Evolutionary conservation across 2,888 invertebrate species (phyloP).

Genomic region (Cistogaster globosa): DNA sequence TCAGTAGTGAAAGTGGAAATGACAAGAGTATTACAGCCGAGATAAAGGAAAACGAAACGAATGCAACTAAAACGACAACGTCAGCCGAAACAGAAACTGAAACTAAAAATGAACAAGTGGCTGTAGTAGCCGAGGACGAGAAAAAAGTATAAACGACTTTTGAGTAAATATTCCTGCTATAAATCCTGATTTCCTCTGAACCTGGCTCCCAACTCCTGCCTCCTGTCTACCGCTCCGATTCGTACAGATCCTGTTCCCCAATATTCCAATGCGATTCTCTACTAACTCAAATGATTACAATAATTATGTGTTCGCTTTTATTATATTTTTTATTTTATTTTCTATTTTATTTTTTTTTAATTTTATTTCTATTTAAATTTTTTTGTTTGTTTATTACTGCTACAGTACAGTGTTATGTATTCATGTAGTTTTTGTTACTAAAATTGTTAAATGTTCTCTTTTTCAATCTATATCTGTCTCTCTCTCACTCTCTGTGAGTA

Average conservation of each 20-base stretch:
- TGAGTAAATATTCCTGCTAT: conserved; percentile 50
- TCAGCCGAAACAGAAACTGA: background rate
- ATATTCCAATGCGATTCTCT: conserved; percentile 48
- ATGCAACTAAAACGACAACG: background rate
- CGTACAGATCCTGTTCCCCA: conserved; percentile 36
- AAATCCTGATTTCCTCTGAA: conserved; percentile 24
- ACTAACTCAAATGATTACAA: conserved; percentile 65
- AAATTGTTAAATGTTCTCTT: conserved; percentile 53
- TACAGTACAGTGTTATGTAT: background rate
- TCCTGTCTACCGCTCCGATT: conserved; percentile 47
- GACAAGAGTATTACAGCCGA: conserved; percentile 55
- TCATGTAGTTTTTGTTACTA: conserved; percentile 59
- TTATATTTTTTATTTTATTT: conserved; percentile 18
- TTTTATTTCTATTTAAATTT: conserved; percentile 18
- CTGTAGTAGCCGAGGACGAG: background rate
- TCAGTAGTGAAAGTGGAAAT: conserved; percentile 49
- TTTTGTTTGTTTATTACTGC: conserved; percentile 24
- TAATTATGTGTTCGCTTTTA: conserved; percentile 50
- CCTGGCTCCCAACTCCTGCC: conserved; percentile 26
- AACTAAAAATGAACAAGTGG: background rate
- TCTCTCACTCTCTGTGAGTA: conserved; percentile 15
- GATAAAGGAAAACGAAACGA: conserved; percentile 44
- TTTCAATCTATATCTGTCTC: background rate
- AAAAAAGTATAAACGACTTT: conserved; percentile 44
- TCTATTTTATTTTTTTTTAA: conserved; percentile 11